Evolutionary conservation across 2,113 vertebrate genomes (phyloP), one percentile per base, ranked within the genome.

Genomic region (Progne subis): DNA sequence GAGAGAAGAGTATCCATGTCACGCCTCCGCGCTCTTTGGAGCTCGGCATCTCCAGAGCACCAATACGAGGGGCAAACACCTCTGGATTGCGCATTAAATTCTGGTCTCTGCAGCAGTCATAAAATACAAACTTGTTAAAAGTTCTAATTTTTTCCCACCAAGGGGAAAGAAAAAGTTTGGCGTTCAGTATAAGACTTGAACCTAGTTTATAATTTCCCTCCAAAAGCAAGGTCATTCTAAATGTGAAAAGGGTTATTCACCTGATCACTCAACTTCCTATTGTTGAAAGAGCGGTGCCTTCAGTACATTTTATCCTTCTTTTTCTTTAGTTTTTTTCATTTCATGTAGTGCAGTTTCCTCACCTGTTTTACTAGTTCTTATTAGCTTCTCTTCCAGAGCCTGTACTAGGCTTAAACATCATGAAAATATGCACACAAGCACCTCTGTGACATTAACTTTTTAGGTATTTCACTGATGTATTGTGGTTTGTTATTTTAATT

Each of bases 1-100:
- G 90, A 97, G 70, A 94, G 92, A 90, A 95, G 94, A 32, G 56
- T 20, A 49, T 1, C 67, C 89, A 8, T 5, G 65, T 96, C 85
- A 96, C 20, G 14, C 77, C 39, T 86, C 29, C 6, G 14, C 11
- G 31, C 34, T 39, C 31, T 7, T 7, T 8, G 26, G 28, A 52
- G 52, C 24, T 47, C 26, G 18, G 41, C 23, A 18, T 32, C 53
- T 47, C 69, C 26, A 21, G 50, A 53, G 47, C 24, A 19, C 29
- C 32, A 21, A 2, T 6, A 12, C 1, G 2, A 13, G 6, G 39
- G 49, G 8, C 43, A 46, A 72, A 37, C 20, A 25, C 7, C 34
- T 68, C 64, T 10, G 23, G 18, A 32, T 0, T 37, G 60, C 39
- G 74, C 60, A 53, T 21, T 18, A 41, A 74, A 50, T 28, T 61